A percentile compares a stretch with the other conserved stretches of the same genome.
Evolutionary conservation across 2,888 invertebrate genomes (phyloP).

Genomic region (Dorcus hopei): DNA sequence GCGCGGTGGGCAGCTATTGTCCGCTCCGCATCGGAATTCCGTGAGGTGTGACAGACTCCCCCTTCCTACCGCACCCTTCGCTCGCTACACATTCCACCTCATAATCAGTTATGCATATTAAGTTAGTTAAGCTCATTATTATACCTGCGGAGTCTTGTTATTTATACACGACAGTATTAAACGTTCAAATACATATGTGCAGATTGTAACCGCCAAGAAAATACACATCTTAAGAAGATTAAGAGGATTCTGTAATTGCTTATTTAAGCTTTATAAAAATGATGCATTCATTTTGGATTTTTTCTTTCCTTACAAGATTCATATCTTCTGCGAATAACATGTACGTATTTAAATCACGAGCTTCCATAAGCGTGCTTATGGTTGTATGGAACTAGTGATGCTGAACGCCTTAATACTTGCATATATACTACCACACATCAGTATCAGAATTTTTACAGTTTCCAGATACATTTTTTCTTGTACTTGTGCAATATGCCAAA

Average conservation of each 20-base stretch:
- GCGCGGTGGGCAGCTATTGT: conserved; percentile 36
- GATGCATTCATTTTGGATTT: conserved; percentile 14
- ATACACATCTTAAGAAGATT: conserved; percentile 32
- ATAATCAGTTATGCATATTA: conserved; percentile 51
- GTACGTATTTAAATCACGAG: too few species aligned
- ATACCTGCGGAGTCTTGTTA: conserved; percentile 47
- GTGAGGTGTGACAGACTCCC: conserved; percentile 33
- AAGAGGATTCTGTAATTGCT: conserved; percentile 33
- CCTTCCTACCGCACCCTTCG: conserved; percentile 16
- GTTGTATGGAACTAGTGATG: too few species aligned
- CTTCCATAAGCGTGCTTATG: too few species aligned
- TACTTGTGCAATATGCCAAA: too few species aligned
- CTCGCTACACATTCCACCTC: conserved; percentile 40
- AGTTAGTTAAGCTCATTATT: conserved; percentile 50
- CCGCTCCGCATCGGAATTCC: conserved; percentile 33
- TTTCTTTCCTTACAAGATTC: conserved; percentile 2
- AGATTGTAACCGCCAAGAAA: conserved; percentile 11
- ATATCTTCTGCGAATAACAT: not conserved
- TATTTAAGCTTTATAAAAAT: conserved; percentile 22
- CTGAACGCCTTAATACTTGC: too few species aligned
- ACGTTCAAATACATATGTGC: conserved; percentile 29
- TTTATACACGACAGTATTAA: conserved; percentile 44
- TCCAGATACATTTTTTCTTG: too few species aligned
- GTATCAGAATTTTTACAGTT: too few species aligned
- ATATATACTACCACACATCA: too few species aligned